Evolutionary conservation across 2,113 vertebrate species (phyloP).

Genomic region (human (Homo sapiens)): GRCh38 chr5:112021501-112022000

Average conservation of each 20-base stretch:
- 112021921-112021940: neutral
- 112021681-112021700: neutral
- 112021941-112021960: no score
- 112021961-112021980: no score
- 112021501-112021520: neutral
- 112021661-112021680: neutral
- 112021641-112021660: neutral
- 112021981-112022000: neutral
- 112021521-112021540: neutral
- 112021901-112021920: neutral
- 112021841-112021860: neutral
- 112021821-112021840: neutral
- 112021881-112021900: neutral
- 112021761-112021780: neutral
- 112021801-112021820: neutral
- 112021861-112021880: neutral
- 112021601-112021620: neutral
- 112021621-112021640: neutral
- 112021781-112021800: neutral
- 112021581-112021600: neutral
- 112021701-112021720: neutral
- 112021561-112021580: neutral
- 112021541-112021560: neutral
- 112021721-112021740: neutral
- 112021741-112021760: neutral